Base-by-base conservation (phyloP, 2,113 vertebrate species). In the Opisthocomus hoazin region DNA sequence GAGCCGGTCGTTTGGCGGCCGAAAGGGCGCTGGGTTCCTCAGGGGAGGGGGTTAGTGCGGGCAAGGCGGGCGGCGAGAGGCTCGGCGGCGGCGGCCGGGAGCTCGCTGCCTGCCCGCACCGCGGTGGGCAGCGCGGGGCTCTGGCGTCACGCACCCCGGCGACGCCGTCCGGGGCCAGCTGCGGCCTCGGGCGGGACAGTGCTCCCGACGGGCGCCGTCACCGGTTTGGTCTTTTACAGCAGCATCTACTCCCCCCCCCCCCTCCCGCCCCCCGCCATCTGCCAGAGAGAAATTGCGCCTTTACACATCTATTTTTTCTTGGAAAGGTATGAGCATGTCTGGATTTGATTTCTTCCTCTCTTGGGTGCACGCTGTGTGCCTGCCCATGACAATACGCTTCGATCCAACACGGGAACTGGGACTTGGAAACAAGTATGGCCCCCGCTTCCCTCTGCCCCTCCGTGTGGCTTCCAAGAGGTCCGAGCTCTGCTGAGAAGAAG, bases 111-210 rank as follows among this genome's bases (percentile, higher is more conserved):
- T 82, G 45, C 48, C 45, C 56, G 2, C 43, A 3, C 22, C 10
- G 21, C 2, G 29, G 45, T 11, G 53, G 45, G 64, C 58, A n/a
- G 46, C 0, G 1, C 3, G 6, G 17, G 45, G 5, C 50, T 11
- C 30, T n/a, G n/a, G n/a, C n/a, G n/a, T n/a, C n/a, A n/a, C n/a
- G n/a, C n/a, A n/a, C n/a, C n/a, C n/a, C n/a, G n/a, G n/a, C n/a
- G n/a, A n/a, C n/a, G n/a, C n/a, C 30, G 23, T 6, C 23, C 37
- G 39, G 9, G 51, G 10, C 5, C 18, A 73, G 34, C 45, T 50
- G 17, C 65, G 36, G 79, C 50, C 43, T 60, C 18, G 36, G 48
- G 34, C 36, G n/a, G 43, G 39, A 83, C 34, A 46, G 30, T 76
- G 36, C 9, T 51, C 63, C 57, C 0, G 0, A 60, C 14, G 57